A percentile compares a stretch with the other conserved stretches of the same genome.
These are phyloP conservation scores for Drosophila parvula DNA, from an alignment of 1,140 invertebrate genomes.

Conservation along the genomic window DNA sequence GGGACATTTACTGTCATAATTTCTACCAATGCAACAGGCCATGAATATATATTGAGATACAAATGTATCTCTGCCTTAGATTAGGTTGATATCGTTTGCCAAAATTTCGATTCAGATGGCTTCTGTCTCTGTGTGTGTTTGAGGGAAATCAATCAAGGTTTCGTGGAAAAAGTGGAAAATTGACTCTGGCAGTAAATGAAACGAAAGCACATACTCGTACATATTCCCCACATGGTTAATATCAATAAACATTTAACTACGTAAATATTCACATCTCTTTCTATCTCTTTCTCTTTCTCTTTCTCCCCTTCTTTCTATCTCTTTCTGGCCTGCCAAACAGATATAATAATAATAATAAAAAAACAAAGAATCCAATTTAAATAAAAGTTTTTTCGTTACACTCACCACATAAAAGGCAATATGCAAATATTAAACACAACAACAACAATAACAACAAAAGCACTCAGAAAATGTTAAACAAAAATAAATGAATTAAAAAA, in stretches of 20 bases:
- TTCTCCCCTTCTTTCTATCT: constrained; percentile 14
- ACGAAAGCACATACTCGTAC: constrained; percentile 14
- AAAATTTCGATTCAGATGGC: not conserved
- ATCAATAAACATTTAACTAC: constrained; percentile 33
- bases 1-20: constrained; percentile 17
- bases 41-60: constrained; percentile 8
- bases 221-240: constrained; percentile 10
- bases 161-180: constrained; percentile 18
- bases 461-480: constrained; percentile 50
- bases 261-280: constrained; percentile 61
- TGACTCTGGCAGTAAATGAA: constrained; percentile 26
- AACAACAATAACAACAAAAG: constrained; percentile 26
- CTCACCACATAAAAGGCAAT: constrained; percentile 61
- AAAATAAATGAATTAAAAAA: constrained; percentile 35
- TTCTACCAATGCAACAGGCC: constrained; percentile 39
- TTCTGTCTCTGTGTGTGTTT: too few relatives aligned
- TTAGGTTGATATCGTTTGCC: not conserved
- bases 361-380: constrained; percentile 61
- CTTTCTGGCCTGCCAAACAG: constrained; percentile 41
- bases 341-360: constrained; percentile 25
- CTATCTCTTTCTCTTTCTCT: constrained; percentile 43
- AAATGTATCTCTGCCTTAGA: not conserved
- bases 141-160: constrained; percentile 19
- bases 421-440: constrained; percentile 68
- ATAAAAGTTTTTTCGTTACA: constrained; percentile 49